Percentiles rank a stretch among this genome's conserved stretches.
Conservation (phyloP, 2,888 invertebrate genomes). For the Aporophyla nigra region DNA sequence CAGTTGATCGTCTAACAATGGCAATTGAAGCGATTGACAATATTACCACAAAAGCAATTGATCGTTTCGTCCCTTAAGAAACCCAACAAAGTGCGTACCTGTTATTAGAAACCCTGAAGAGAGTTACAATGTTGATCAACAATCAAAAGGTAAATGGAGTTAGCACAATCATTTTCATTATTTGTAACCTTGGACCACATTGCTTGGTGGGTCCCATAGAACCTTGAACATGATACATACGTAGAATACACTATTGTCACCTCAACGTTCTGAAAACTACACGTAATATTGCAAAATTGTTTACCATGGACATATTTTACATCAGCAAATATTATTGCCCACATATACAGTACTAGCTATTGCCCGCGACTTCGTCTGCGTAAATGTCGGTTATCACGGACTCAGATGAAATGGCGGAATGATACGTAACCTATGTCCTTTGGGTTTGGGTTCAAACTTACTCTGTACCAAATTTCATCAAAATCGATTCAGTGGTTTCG, state of each 20-base stretch:
- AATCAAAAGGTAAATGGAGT: neutral
- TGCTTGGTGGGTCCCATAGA: conserved; percentile 2
- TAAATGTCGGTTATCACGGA: no score
- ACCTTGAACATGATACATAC: neutral
- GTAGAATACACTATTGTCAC: neutral
- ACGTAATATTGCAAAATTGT: conserved; percentile 19
- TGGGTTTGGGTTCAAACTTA: no score
- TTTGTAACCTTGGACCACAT: conserved; percentile 27
- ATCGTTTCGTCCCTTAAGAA: no score
- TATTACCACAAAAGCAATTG: no score
- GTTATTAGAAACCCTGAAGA: neutral
- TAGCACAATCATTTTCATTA: conserved; percentile 25
- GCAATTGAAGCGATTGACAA: no score
- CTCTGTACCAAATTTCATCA: no score
- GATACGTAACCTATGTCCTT: no score
- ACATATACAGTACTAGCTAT: conserved; percentile 17
- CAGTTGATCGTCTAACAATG: no score
- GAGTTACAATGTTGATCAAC: neutral
- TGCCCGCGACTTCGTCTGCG: no score
- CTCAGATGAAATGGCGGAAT: no score
- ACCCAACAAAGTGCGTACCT: neutral
- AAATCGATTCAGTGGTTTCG: no score
- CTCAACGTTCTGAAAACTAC: neutral
- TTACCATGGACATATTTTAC: neutral
- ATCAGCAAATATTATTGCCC: conserved; percentile 4